A percentile compares a stretch with the other conserved stretches of the same genome.
phyloP scores from a whole-genome alignment of 2,113 vertebrate species.

The Stigmatopora nigra region DNA sequence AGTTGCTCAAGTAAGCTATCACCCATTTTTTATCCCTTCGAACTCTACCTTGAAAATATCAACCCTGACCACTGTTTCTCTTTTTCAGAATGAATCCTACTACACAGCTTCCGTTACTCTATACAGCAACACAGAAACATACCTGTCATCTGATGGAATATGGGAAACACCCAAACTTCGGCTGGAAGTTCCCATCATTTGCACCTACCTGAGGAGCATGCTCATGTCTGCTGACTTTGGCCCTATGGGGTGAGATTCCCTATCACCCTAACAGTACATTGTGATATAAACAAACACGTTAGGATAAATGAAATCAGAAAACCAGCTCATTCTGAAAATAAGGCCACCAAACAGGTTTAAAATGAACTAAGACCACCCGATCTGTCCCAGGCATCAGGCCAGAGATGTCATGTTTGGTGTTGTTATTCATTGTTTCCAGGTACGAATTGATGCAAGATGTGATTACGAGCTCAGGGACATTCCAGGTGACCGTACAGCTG shows the following conservation, averaged over 20 bases:
- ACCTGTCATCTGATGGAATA: slow-evolving; percentile 14
- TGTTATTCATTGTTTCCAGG: slow-evolving; percentile 51
- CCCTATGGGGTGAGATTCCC: slow-evolving; percentile 66
- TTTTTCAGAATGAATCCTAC: slow-evolving; percentile 74
- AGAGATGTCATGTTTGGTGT: neutral
- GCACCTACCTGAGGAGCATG: slow-evolving; percentile 72
- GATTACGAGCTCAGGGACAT: slow-evolving; percentile 70
- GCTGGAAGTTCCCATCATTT: slow-evolving; percentile 68
- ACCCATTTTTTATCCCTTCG: neutral
- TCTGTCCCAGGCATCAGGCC: no score
- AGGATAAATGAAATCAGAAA: neutral
- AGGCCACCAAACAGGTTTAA: no score
- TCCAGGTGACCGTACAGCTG: slow-evolving; percentile 75
- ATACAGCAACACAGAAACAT: slow-evolving; percentile 47
- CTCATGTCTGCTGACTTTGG: slow-evolving; percentile 74
- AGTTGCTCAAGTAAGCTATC: slow-evolving; percentile 66
- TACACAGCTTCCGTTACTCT: slow-evolving; percentile 69
- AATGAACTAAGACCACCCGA: no score
- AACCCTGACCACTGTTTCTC: neutral
- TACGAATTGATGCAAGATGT: slow-evolving; percentile 68
- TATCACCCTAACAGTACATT: no score
- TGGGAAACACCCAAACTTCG: slow-evolving; percentile 43
- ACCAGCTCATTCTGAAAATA: no score
- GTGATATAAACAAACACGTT: neutral
- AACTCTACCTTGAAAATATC: neutral